Evolutionary conservation across 2,888 invertebrate genomes (phyloP).

Genomic region (Lasius fuliginosus): DNA sequence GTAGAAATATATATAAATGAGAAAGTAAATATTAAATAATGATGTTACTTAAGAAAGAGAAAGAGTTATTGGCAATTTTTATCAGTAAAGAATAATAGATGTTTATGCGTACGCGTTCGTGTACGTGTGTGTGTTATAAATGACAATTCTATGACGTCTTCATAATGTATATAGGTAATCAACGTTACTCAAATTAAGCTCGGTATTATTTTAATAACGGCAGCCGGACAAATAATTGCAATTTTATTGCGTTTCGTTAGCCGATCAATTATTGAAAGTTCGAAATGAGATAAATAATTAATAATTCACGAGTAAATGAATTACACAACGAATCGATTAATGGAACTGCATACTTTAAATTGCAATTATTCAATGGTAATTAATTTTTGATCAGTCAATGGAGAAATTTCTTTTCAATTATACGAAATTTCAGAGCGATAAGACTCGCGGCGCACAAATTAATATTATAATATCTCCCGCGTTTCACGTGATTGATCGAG

Average conservation of each 20-base stretch:
- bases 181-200: constrained; percentile 35
- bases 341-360: constrained; percentile 45
- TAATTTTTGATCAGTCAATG: constrained; percentile 47
- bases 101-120: not conserved
- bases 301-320: constrained; percentile 53
- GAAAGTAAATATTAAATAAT: not conserved
- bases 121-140: not conserved
- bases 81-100: not conserved
- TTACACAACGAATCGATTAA: constrained; percentile 54
- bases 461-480: constrained; percentile 30
- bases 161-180: constrained; percentile 32
- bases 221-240: constrained; percentile 30
- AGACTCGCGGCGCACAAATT: not conserved
- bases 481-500: not conserved
- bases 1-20: not conserved
- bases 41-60: not conserved
- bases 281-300: constrained; percentile 58
- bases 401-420: constrained; percentile 41
- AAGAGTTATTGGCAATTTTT: not conserved
- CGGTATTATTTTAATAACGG: constrained; percentile 48
- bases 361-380: constrained; percentile 49
- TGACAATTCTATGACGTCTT: not conserved
- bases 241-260: constrained; percentile 48
- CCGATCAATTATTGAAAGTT: constrained; percentile 51
- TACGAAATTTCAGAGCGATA: constrained; percentile 22